Evolutionary conservation across 2,797 vertebrate genomes (phyloP), one percentile per base, ranked within the genome.

Genomic region (Hippopotamyrus pictus): DNA sequence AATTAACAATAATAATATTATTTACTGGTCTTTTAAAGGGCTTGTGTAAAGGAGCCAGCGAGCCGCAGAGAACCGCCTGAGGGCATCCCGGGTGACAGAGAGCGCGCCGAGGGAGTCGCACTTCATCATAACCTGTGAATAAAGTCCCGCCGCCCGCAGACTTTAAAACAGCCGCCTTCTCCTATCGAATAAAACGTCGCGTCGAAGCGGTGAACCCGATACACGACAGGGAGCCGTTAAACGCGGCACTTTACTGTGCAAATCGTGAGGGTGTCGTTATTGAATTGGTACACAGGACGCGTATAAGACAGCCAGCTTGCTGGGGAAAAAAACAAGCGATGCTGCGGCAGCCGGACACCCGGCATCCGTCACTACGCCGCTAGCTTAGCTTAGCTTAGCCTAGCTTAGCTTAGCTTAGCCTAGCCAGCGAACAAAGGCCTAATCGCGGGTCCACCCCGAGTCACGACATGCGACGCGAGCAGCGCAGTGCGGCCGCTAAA

Each of bases 361-460:
- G 73, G 73, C 73, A 19, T n/a, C 73, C 37, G 17, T 44, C 73
- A 41, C 14, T 79, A 79, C 37, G 37, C 73, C 41, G 73, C 73
- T 79, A 79, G 7, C 33, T n/a, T 79, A 79, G 69, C 69, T 5
- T 73, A 73, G 14, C 69, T 0, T 76, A 76, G 33, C 69, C 5
- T 76, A 76, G 14, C 73, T 4, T 79, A 79, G 14, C 73, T 9
- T 79, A 79, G 37, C 7, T 4, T 79, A 79, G 17, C 73, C 44
- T 84, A 84, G 82, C 82, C 46, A 51, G 82, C 93, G 93, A 90
- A 88, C 91, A 92, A 95, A 95, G 93, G 92, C 94, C 90, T 90
- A 86, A 59, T 51, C 53, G 85, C 14, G 46, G 46, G 41, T 11
- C 17, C 85, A 5, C 11, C 53, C 14, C 33, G 29, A 19, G 6